phyloP scores from a whole-genome alignment of 1,140 invertebrate species.

The Parasteatoda tepidariorum region DNA sequence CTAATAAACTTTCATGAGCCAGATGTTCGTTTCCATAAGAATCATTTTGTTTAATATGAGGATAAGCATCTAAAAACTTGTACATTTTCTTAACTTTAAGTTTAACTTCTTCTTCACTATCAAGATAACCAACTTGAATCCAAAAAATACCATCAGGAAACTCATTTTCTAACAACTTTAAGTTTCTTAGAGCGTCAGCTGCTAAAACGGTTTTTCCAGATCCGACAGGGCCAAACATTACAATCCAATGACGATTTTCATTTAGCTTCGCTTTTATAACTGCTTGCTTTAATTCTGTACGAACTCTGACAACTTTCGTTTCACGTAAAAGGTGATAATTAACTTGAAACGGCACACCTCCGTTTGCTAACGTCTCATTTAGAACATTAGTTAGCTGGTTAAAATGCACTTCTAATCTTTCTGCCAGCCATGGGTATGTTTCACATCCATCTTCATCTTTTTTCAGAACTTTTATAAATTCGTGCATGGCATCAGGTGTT shows the following conservation, averaged over 20 bases:
- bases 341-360: slow-evolving; percentile 34
- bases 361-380: not conserved
- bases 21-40: slow-evolving; percentile 47
- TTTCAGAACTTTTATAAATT: slow-evolving; percentile 29
- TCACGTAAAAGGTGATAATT: slow-evolving; percentile 24
- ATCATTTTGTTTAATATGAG: too few species aligned
- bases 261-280: not conserved
- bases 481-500: not conserved
- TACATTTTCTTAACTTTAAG: slow-evolving; percentile 64
- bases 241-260: slow-evolving; percentile 68
- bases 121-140: slow-evolving; percentile 64
- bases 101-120: slow-evolving; percentile 64
- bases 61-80: slow-evolving; percentile 62
- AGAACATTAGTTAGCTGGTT: not conserved
- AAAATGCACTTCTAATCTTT: not conserved
- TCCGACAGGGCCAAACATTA: slow-evolving; percentile 77
- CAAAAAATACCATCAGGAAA: slow-evolving; percentile 65
- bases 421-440: slow-evolving; percentile 47
- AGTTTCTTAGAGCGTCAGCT: slow-evolving; percentile 73
- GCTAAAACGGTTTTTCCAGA: slow-evolving; percentile 78
- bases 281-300: not conserved
- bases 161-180: slow-evolving; percentile 68
- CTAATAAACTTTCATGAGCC: not conserved
- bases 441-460: slow-evolving; percentile 1
- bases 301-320: not conserved